Percentiles rank a stretch among this genome's conserved stretches.
Evolutionary conservation across 92 coral and sea anemone genomes (phyloP).

Genomic region (Porites cylindrica): DNA sequence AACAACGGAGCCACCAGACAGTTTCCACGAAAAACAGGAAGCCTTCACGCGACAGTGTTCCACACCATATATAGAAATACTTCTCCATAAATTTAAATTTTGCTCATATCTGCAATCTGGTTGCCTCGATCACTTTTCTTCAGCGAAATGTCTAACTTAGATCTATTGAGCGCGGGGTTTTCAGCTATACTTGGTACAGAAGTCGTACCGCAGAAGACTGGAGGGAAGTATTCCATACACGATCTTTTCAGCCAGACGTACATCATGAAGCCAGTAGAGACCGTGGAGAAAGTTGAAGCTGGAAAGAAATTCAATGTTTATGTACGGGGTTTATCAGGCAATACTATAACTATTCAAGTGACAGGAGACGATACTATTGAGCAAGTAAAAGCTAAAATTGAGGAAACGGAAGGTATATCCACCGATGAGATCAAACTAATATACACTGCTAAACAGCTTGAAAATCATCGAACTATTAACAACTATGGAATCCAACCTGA

Average conservation of each 20-base stretch:
- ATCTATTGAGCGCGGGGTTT: constrained; percentile 60
- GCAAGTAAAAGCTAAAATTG: constrained; percentile 51
- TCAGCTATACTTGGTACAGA: constrained; percentile 66
- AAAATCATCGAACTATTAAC: constrained; percentile 34
- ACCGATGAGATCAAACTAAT: constrained; percentile 32
- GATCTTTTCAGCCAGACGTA: constrained; percentile 59
- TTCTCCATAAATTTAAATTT: no score
- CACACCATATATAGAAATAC: no score
- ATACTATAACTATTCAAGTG: constrained; percentile 24
- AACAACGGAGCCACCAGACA: no score
- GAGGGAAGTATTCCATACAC: constrained; percentile 49
- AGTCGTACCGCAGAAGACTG: constrained; percentile 44
- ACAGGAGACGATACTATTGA: constrained; percentile 46
- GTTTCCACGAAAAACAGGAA: no score
- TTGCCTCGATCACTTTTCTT: no score
- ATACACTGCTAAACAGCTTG: constrained; percentile 33
- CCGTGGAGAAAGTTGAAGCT: background rate
- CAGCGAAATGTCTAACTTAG: no score
- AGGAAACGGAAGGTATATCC: constrained; percentile 36
- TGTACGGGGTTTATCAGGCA: constrained; percentile 46
- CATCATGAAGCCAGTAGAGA: constrained; percentile 46
- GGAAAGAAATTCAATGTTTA: constrained; percentile 16
- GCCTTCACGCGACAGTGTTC: no score
- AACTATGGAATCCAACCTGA: constrained; percentile 27
- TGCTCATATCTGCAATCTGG: no score